These are phyloP conservation scores for Rana temporaria DNA, from an alignment of 2,113 vertebrate species.

Conservation along the genomic window DNA sequence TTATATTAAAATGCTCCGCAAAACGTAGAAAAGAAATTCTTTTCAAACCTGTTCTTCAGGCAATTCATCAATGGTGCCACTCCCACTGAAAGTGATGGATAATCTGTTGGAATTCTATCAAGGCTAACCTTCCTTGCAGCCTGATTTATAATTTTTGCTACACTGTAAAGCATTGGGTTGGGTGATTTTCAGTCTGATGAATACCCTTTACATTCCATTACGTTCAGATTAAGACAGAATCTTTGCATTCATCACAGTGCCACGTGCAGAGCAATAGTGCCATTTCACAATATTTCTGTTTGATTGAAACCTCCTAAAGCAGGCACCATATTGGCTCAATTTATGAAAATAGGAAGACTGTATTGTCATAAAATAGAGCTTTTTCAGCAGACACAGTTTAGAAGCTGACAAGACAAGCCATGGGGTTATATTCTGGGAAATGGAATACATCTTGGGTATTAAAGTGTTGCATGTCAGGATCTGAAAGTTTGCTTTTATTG, in stretches of 20 bases:
- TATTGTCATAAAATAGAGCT: slow-evolving; percentile 32
- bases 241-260: slow-evolving; percentile 38
- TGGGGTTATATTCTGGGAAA: background rate
- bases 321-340: slow-evolving; percentile 39
- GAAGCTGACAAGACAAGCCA: background rate
- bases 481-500: too few species aligned
- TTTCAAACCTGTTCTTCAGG: slow-evolving; percentile 20
- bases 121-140: slow-evolving; percentile 34
- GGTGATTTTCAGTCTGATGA: slow-evolving; percentile 42
- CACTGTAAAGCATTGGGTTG: slow-evolving; percentile 30
- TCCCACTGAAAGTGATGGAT: slow-evolving; percentile 48
- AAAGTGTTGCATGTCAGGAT: background rate
- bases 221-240: slow-evolving; percentile 46
- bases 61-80: slow-evolving; percentile 34
- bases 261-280: background rate
- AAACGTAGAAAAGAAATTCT: slow-evolving; percentile 15
- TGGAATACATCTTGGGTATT: slow-evolving; percentile 14
- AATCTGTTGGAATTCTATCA: slow-evolving; percentile 37
- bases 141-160: slow-evolving; percentile 47
- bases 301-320: slow-evolving; percentile 39
- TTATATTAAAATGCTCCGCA: slow-evolving; percentile 30
- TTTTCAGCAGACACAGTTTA: slow-evolving; percentile 32
- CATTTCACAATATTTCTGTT: slow-evolving; percentile 15
- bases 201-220: slow-evolving; percentile 51
- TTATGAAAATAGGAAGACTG: slow-evolving; percentile 38